These are phyloP conservation scores for Lochmaea capreae DNA, from an alignment of 2,888 invertebrate species.

Conservation along the genomic window DNA sequence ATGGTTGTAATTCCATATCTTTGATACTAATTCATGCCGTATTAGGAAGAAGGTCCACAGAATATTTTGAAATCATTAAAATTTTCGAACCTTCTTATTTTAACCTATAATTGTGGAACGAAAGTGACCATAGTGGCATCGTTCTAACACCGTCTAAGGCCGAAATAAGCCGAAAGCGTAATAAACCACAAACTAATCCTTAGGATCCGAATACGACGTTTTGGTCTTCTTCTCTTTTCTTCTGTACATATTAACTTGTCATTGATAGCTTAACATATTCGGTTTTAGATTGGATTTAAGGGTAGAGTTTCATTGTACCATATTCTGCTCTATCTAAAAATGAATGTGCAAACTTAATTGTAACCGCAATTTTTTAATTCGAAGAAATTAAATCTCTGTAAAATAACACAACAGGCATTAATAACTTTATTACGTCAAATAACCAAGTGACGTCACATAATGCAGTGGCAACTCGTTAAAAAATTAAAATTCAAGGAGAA, in stretches of 20 bases:
- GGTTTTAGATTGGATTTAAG: background rate
- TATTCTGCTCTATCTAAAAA: no score
- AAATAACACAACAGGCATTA: conserved; percentile 32
- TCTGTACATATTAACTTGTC: conserved; percentile 49
- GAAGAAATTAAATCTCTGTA: conserved; percentile 25
- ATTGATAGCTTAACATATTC: conserved; percentile 39
- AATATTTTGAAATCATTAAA: no score
- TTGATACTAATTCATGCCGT: no score
- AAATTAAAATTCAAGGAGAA: no score
- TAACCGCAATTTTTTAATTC: background rate
- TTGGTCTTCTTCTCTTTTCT: conserved; percentile 43
- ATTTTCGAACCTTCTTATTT: no score
- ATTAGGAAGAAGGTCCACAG: no score
- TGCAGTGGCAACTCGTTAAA: background rate
- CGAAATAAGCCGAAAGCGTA: conserved; percentile 49
- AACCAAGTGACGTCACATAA: conserved; percentile 36
- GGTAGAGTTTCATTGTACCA: background rate
- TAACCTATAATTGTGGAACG: background rate
- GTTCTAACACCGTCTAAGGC: conserved; percentile 50
- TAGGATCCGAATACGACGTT: conserved; percentile 47
- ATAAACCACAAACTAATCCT: conserved; percentile 55
- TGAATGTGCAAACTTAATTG: background rate
- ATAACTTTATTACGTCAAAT: conserved; percentile 36
- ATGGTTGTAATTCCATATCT: no score
- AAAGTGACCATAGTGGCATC: conserved; percentile 12